Conservation (phyloP, 2,888 invertebrate species). For the Ormyrus labotus region DNA sequence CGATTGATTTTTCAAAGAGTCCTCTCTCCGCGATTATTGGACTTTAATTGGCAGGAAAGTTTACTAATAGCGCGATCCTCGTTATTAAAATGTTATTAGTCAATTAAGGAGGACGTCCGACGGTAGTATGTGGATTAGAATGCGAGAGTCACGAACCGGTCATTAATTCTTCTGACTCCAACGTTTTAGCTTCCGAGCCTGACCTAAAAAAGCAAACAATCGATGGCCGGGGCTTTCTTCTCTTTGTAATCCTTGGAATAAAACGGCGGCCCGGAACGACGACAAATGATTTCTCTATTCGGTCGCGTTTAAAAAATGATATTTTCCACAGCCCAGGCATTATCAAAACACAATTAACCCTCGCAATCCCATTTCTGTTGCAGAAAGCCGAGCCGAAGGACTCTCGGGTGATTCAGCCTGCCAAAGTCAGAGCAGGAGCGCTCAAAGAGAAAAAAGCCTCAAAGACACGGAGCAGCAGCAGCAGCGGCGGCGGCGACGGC, state of each 20-base stretch:
- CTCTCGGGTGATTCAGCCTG: neutral
- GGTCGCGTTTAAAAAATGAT: too few species aligned
- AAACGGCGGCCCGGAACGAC: too few species aligned
- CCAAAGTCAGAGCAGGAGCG: neutral
- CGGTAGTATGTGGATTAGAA: too few species aligned
- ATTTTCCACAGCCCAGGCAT: too few species aligned
- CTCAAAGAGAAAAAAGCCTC: constrained; percentile 7
- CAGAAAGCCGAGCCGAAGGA: constrained; percentile 20
- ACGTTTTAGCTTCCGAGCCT: neutral
- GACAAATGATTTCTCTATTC: too few species aligned
- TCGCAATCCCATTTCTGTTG: constrained; percentile 39
- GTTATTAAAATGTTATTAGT: too few species aligned
- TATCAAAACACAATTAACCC: constrained; percentile 29
- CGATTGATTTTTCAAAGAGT: too few species aligned
- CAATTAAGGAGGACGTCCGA: too few species aligned
- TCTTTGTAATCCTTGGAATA: neutral
- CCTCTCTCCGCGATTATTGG: too few species aligned
- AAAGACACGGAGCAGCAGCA: constrained; percentile 27
- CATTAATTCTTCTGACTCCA: constrained; percentile 23
- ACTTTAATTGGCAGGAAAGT: too few species aligned
- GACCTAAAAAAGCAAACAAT: neutral
- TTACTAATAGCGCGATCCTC: too few species aligned
- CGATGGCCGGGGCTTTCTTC: neutral
- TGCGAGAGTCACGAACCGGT: constrained; percentile 25
- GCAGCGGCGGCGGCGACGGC: neutral